A percentile compares a stretch with the other conserved stretches of the same genome.
These are phyloP conservation scores for Sebastes jordani DNA, from an alignment of 2,797 vertebrate genomes.

Conservation along the genomic window DNA sequence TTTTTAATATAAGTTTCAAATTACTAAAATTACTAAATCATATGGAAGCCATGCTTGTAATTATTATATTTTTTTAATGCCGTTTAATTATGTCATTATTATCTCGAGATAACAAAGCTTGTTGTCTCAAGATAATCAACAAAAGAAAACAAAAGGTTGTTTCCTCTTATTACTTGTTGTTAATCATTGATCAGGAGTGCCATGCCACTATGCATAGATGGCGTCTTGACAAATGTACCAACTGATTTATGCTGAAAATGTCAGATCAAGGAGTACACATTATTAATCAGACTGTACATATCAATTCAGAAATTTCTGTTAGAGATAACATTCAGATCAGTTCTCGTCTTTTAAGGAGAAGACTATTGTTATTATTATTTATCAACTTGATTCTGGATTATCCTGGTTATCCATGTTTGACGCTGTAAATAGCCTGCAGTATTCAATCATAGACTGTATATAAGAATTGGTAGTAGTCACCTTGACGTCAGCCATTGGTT, in stretches of 20 bases:
- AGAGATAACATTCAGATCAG: neutral
- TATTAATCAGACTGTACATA: neutral
- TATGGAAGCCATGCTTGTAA: too few relatives aligned
- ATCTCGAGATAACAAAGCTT: neutral
- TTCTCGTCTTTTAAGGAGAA: neutral
- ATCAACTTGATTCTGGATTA: neutral
- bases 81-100: neutral
- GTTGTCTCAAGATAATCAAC: neutral
- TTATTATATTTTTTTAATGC: too few relatives aligned
- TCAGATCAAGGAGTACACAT: too few relatives aligned
- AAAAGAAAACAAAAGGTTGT: neutral
- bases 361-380: neutral
- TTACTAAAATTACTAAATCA: neutral
- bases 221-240: too few relatives aligned
- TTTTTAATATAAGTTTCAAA: neutral
- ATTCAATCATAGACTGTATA: too few relatives aligned
- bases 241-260: too few relatives aligned
- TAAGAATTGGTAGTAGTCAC: fast-evolving
- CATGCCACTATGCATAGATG: too few relatives aligned
- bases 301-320: neutral
- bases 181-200: neutral
- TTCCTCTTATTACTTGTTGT: neutral
- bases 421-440: too few relatives aligned
- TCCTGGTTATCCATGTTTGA: neutral
- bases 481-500: too few relatives aligned